A percentile compares a stretch with the other conserved stretches of the same genome.
Conservation (phyloP, 92 coral and sea anemone species). For the Meandrina meandrites region DNA sequence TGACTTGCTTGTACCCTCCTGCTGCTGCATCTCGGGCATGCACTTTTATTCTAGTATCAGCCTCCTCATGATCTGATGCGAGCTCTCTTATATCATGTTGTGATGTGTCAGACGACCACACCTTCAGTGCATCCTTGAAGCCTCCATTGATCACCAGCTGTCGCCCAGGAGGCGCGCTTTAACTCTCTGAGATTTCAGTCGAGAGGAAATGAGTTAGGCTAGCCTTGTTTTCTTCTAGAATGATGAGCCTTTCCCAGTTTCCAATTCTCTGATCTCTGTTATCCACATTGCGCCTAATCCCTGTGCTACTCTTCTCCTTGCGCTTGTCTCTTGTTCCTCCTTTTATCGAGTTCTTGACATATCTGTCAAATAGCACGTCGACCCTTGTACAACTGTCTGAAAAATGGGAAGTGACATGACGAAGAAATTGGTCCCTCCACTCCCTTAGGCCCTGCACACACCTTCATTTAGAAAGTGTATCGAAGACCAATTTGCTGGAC, state of each 20-base stretch:
- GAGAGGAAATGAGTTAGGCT: slow-evolving; percentile 63
- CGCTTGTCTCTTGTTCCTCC: slow-evolving; percentile 49
- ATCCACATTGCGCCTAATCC: slow-evolving; percentile 55
- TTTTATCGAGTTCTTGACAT: slow-evolving; percentile 64
- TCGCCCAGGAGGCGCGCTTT: slow-evolving; percentile 31
- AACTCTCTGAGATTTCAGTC: slow-evolving; percentile 41
- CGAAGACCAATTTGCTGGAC: no score
- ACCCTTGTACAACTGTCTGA: slow-evolving; percentile 63
- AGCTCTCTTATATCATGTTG: slow-evolving; percentile 33
- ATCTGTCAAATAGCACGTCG: slow-evolving; percentile 71
- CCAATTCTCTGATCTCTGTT: slow-evolving; percentile 58
- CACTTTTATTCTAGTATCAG: slow-evolving; percentile 68
- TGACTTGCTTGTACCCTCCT: slow-evolving; percentile 62
- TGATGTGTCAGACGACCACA: slow-evolving; percentile 61
- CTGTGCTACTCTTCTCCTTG: slow-evolving; percentile 44
- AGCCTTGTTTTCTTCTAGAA: slow-evolving; percentile 63
- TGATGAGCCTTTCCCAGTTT: no score
- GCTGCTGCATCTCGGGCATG: slow-evolving; percentile 66
- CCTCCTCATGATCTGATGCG: slow-evolving; percentile 66
- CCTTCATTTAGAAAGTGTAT: no score
- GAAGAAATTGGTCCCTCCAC: slow-evolving; percentile 61
- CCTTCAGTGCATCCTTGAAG: slow-evolving; percentile 55
- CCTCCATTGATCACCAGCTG: slow-evolving; percentile 65
- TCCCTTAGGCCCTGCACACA: no score
- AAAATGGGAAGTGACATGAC: slow-evolving; percentile 50